Evolutionary conservation across 2,113 vertebrate genomes (phyloP).

Genomic region (Barnardius zonarius): DNA sequence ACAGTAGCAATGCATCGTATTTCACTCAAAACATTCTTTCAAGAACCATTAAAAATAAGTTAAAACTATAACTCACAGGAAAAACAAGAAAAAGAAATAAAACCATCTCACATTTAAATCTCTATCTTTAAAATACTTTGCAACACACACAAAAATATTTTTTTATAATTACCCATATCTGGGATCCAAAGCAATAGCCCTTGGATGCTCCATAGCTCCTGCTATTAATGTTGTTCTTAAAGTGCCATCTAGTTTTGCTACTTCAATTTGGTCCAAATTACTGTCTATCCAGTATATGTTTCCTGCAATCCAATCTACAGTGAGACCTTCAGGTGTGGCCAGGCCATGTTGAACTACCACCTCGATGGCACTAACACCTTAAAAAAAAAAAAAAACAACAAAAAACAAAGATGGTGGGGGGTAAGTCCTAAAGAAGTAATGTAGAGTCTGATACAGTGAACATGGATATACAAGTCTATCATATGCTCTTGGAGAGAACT

Average conservation of each 20-base stretch:
- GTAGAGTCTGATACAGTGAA: not conserved
- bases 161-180: slow-evolving; percentile 86
- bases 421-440: not conserved
- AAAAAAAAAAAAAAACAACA: not conserved
- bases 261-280: slow-evolving; percentile 98
- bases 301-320: slow-evolving; percentile 96
- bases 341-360: slow-evolving; percentile 95
- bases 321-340: slow-evolving; percentile 95
- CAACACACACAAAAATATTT: not conserved
- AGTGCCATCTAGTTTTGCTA: slow-evolving; percentile 91
- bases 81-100: not conserved
- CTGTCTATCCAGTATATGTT: slow-evolving; percentile 99
- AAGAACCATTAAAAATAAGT: not conserved
- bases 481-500: not conserved
- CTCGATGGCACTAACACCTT: slow-evolving; percentile 91
- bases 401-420: not conserved
- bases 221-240: slow-evolving; percentile 93
- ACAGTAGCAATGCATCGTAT: not conserved
- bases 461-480: not conserved
- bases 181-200: slow-evolving; percentile 94
- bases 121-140: not conserved
- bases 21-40: not conserved
- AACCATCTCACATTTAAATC: not conserved
- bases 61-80: not conserved
- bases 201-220: slow-evolving; percentile 96